Conservation (phyloP, 2,113 vertebrate species). For the Neogobius melanostomus region DNA sequence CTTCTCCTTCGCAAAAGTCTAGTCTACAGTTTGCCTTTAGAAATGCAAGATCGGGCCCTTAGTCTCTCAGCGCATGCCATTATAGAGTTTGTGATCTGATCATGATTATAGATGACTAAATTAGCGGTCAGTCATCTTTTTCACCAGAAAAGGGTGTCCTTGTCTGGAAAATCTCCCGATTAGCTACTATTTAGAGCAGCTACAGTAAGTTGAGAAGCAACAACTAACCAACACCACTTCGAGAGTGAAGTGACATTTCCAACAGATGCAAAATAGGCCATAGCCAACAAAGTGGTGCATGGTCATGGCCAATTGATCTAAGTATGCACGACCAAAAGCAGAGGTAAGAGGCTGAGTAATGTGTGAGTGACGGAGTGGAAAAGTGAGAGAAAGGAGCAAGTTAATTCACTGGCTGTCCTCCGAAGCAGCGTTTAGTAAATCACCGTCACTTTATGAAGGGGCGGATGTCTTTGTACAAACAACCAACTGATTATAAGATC, state of each 20-base stretch:
- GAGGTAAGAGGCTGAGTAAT: slow-evolving; percentile 11
- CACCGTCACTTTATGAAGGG: slow-evolving; percentile 26
- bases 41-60: no score
- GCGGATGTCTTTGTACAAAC: slow-evolving; percentile 3
- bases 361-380: slow-evolving; percentile 15
- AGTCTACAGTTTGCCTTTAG: no score
- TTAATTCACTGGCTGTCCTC: slow-evolving; percentile 52
- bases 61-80: no score
- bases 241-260: slow-evolving; percentile 29
- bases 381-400: slow-evolving; percentile 14
- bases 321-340: slow-evolving; percentile 1
- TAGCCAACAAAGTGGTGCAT: not conserved
- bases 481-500: slow-evolving; percentile 11
- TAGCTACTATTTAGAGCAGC: not conserved
- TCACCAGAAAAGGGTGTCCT: no score
- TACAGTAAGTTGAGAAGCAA: not conserved
- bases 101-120: no score
- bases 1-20: no score
- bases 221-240: slow-evolving; percentile 2
- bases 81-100: no score
- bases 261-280: slow-evolving; percentile 21
- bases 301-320: slow-evolving; percentile 39
- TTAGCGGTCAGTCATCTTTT: no score
- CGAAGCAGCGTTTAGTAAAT: slow-evolving; percentile 40
- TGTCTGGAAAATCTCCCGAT: no score